Conservation (phyloP, 2,113 vertebrate species). For the Centropus unirufus region DNA sequence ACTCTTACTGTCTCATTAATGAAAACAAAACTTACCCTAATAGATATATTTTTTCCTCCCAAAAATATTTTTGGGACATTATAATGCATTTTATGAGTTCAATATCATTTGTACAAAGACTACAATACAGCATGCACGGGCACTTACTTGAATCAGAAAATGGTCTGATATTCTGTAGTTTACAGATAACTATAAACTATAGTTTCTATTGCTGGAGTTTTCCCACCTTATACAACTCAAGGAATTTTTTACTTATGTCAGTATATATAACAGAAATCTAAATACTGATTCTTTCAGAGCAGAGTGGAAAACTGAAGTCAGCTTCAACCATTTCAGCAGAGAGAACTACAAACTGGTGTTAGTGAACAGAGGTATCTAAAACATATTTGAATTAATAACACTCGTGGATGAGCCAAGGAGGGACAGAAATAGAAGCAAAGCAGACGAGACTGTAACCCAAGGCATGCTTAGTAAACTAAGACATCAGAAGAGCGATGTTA, state of each 20-base stretch:
- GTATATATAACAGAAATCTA: background rate
- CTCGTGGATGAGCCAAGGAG: background rate
- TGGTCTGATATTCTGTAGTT: background rate
- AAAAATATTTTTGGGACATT: background rate
- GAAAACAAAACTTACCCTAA: background rate
- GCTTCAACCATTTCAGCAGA: background rate
- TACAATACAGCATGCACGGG: background rate
- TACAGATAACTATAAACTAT: background rate
- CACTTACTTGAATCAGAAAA: background rate
- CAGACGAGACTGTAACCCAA: background rate
- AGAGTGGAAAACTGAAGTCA: background rate
- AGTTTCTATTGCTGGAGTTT: background rate
- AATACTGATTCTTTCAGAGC: background rate
- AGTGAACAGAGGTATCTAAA: background rate
- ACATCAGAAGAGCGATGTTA: rapidly evolving
- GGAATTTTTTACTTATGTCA: background rate
- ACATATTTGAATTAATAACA: background rate
- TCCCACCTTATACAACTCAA: background rate
- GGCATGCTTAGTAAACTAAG: background rate
- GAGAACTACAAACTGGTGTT: background rate
- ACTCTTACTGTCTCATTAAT: background rate
- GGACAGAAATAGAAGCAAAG: background rate
- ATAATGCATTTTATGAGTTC: background rate
- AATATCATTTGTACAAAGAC: background rate
- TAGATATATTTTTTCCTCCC: background rate